Evolutionary conservation across 2,888 invertebrate genomes (phyloP).

Genomic region (Drosophila anomalata): DNA sequence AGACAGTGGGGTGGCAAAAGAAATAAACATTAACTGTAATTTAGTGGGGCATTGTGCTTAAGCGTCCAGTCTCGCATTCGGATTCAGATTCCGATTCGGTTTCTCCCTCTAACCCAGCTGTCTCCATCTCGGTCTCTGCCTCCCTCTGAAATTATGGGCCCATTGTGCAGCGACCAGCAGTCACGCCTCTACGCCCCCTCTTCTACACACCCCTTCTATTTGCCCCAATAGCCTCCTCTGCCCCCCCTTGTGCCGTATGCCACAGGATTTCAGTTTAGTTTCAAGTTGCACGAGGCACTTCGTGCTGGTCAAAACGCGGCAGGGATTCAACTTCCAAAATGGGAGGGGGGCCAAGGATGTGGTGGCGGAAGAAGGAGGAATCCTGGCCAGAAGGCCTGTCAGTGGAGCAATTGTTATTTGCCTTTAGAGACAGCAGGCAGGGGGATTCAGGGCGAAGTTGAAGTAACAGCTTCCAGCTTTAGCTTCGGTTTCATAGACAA

Average conservation of each 20-base stretch:
- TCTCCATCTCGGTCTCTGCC: constrained; percentile 50
- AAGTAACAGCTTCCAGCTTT: constrained; percentile 32
- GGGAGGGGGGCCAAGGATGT: neutral
- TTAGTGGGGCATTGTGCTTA: constrained; percentile 79
- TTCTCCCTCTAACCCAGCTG: constrained; percentile 18
- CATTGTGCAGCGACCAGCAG: constrained; percentile 57
- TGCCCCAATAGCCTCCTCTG: constrained; percentile 5
- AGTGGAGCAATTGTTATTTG: constrained; percentile 75
- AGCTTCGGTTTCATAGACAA: constrained; percentile 49
- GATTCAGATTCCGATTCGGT: constrained; percentile 41
- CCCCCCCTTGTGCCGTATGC: neutral
- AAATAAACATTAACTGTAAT: constrained; percentile 79
- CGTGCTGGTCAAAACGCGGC: constrained; percentile 76
- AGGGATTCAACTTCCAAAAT: constrained; percentile 44
- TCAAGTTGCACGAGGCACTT: constrained; percentile 72
- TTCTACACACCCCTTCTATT: neutral
- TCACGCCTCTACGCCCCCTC: constrained; percentile 34
- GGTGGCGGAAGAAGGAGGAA: constrained; percentile 4
- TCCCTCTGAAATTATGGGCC: constrained; percentile 69
- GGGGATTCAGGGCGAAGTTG: neutral
- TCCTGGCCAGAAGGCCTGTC: constrained; percentile 51
- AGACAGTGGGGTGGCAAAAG: constrained; percentile 51
- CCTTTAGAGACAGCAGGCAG: constrained; percentile 35
- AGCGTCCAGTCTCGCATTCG: constrained; percentile 66
- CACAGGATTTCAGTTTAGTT: constrained; percentile 46